Evolutionary conservation across 2,888 invertebrate species (phyloP).

Genomic region (Heptascelio sp.): DNA sequence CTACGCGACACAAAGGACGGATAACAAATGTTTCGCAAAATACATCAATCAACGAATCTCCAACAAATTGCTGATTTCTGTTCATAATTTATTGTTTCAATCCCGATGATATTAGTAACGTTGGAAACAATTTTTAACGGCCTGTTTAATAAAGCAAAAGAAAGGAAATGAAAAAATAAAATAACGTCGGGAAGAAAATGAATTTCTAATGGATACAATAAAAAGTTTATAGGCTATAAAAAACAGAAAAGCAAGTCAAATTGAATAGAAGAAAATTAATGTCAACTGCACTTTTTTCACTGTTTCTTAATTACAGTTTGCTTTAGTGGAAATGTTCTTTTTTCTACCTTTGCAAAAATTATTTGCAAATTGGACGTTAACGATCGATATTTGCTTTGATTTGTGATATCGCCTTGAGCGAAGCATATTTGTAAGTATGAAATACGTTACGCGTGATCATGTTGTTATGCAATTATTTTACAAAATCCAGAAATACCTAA

Average conservation of each 20-base stretch:
- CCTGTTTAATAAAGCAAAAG: background rate
- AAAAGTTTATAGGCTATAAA: slow-evolving; percentile 51
- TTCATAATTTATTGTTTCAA: background rate
- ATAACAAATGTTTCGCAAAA: slow-evolving; percentile 47
- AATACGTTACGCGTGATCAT: too few species aligned
- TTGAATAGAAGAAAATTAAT: slow-evolving; percentile 33
- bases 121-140: background rate
- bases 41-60: slow-evolving; percentile 19
- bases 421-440: too few species aligned
- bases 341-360: slow-evolving; percentile 11
- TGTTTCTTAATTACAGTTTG: slow-evolving; percentile 36
- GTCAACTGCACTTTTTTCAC: slow-evolving; percentile 26
- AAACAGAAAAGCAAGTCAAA: slow-evolving; percentile 22
- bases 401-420: too few species aligned
- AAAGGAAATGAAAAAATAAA: too few species aligned
- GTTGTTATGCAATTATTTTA: too few species aligned
- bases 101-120: background rate
- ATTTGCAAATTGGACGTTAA: slow-evolving; percentile 34
- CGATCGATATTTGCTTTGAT: slow-evolving; percentile 32
- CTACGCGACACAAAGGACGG: slow-evolving; percentile 40
- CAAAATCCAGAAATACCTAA: too few species aligned
- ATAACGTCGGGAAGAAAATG: slow-evolving; percentile 21
- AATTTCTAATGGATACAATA: slow-evolving; percentile 39
- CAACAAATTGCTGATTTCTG: slow-evolving; percentile 17
- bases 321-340: slow-evolving; percentile 35